Conservation (phyloP, 2,113 vertebrate species). For the Cyanocitta stelleri region DNA sequence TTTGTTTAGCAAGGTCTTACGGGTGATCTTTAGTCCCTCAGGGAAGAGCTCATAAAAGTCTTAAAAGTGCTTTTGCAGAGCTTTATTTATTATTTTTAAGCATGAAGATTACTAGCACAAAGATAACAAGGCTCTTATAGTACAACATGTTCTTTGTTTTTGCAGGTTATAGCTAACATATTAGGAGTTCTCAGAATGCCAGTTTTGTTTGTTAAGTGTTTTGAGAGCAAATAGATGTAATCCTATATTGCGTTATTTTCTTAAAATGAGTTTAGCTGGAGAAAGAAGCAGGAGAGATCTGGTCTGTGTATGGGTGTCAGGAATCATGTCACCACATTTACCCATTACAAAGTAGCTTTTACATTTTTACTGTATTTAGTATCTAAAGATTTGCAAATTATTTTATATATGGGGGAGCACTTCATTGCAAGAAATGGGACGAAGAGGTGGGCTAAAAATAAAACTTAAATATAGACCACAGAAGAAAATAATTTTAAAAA, state of each 20-base stretch:
- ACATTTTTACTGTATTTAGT: neutral
- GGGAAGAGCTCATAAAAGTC: slow-evolving; percentile 51
- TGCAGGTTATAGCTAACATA: slow-evolving; percentile 70
- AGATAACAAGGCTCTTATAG: slow-evolving; percentile 66
- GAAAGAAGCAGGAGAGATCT: neutral
- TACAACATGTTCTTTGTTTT: slow-evolving; percentile 73
- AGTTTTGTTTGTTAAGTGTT: slow-evolving; percentile 70
- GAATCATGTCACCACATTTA: neutral
- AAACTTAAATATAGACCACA: neutral
- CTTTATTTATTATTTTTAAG: slow-evolving; percentile 63
- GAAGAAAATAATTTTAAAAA: neutral
- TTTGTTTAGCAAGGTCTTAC: slow-evolving; percentile 65
- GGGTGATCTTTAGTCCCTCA: slow-evolving; percentile 52
- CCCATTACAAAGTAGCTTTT: neutral
- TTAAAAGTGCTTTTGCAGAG: slow-evolving; percentile 53
- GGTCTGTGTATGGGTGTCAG: neutral
- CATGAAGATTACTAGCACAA: slow-evolving; percentile 45
- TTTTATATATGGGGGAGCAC: neutral
- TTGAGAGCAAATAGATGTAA: slow-evolving; percentile 64
- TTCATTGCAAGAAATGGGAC: neutral
- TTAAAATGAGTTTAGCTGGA: slow-evolving; percentile 17
- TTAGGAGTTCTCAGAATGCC: slow-evolving; percentile 70
- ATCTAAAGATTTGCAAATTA: neutral
- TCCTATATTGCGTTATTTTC: slow-evolving; percentile 41
- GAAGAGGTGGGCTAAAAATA: neutral